Conservation (phyloP, 1,140 invertebrate species). For the Polyergus mexicanus region DNA sequence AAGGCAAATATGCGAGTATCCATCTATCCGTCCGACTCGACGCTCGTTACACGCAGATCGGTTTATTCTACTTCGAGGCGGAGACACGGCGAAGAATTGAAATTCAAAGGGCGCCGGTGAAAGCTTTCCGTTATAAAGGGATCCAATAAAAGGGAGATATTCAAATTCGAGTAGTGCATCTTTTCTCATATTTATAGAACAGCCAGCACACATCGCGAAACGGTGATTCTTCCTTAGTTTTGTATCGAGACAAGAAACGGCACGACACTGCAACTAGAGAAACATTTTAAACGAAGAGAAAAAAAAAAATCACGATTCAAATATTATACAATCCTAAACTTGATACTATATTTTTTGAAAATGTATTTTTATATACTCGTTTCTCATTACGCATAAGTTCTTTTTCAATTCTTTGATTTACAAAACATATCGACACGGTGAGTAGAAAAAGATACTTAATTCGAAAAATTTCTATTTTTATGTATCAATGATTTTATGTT, state of each 20-base stretch:
- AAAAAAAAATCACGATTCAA: not conserved
- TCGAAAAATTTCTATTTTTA: not conserved
- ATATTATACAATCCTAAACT: not conserved
- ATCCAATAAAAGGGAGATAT: conserved; percentile 59
- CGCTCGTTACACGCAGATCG: conserved; percentile 52
- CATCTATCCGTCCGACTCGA: conserved; percentile 20
- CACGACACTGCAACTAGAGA: not conserved
- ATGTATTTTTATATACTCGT: not conserved
- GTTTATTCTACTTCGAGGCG: conserved; percentile 42
- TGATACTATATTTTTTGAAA: not conserved
- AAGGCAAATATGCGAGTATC: conserved; percentile 69
- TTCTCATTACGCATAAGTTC: not conserved
- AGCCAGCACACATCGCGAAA: not conserved
- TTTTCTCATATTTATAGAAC: conserved; percentile 58
- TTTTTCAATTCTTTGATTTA: not conserved
- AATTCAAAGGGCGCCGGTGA: conserved; percentile 49
- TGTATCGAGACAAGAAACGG: not conserved
- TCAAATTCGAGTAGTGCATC: conserved; percentile 55
- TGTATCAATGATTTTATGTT: conserved; percentile 3
- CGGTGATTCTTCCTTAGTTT: not conserved
- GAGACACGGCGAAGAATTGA: conserved; percentile 57
- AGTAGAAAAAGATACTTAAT: not conserved
- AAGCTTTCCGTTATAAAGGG: conserved; percentile 51
- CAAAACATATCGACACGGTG: not conserved
- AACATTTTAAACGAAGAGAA: not conserved